These are phyloP conservation scores for Sitophilus oryzae DNA, from an alignment of 1,140 invertebrate genomes.

Conservation along the genomic window DNA sequence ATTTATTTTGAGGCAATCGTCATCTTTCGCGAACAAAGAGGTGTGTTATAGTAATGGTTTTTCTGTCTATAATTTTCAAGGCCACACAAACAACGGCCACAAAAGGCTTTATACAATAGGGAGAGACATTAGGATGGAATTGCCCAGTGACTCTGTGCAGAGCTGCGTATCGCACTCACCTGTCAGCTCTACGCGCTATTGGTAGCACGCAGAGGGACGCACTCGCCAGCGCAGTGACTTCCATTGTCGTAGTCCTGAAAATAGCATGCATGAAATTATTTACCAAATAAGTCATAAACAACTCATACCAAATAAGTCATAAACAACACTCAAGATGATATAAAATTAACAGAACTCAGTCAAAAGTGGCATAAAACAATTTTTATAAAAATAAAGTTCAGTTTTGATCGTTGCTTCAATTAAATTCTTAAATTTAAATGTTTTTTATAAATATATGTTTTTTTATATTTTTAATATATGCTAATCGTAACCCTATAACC, in stretches of 20 bases:
- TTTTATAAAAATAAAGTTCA: neutral
- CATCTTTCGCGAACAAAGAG: neutral
- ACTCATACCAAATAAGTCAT: too few relatives aligned
- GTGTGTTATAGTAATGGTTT: neutral
- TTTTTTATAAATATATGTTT: too few relatives aligned
- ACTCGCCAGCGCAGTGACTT: constrained; percentile 5
- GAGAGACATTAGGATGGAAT: too few relatives aligned
- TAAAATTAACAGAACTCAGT: too few relatives aligned
- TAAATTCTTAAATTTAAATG: too few relatives aligned
- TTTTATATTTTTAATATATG: too few relatives aligned
- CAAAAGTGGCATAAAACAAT: too few relatives aligned
- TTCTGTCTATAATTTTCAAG: neutral
- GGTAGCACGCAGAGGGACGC: neutral
- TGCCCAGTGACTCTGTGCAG: constrained; percentile 6
- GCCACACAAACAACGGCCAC: constrained; percentile 2
- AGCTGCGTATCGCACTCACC: constrained; percentile 8
- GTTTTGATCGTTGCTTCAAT: neutral
- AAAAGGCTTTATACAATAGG: constrained; percentile 12
- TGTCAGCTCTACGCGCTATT: neutral
- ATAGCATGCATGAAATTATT: neutral
- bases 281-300: too few relatives aligned
- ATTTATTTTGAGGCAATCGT: neutral
- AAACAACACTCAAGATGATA: too few relatives aligned
- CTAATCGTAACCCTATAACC: too few relatives aligned
- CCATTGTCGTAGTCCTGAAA: constrained; percentile 8